Evolutionary conservation across 2,888 invertebrate species (phyloP), one percentile per base, ranked within the genome.

Genomic region (Macrosoma leucophasiata): DNA sequence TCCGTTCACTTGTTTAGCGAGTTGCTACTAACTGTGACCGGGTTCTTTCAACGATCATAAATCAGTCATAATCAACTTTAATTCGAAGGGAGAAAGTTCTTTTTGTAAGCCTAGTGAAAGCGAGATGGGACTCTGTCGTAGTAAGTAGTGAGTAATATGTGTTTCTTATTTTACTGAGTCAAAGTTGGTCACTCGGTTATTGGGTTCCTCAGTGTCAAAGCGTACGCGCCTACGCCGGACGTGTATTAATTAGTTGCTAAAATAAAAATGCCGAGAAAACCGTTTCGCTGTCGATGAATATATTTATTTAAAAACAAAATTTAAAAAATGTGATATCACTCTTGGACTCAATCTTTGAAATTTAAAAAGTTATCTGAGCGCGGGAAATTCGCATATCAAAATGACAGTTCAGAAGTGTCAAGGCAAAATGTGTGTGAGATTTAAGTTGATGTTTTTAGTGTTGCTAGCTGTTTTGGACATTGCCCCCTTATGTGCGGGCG

Each of bases 1-100:
- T 81, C 84, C 84, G 82, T 78, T 84, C 82, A 81, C 82, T 79
- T 73, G 84, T 76, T 84, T 82, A 84, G 79, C 84, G 52, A 77
- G 66, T 76, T 47, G 34, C 32, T 37, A 41, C 43, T 64, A 50
- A 70, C 36, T 61, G 36, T 50, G 67, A 74, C 65, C 51, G 49
- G 61, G 79, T 76, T 62, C 62, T 49, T 56, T 30, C 38, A 27
- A 14, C 11, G 39, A 20, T 24, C 22, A 20, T 27, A 17, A 4
- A 14, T 32, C 28, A 25, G n/a, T 10, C 8, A 26, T 26, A 5
- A 37, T 32, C 13, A 10, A 25, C 27, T 24, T 26, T 36, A 39
- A 38, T n/a, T 6, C 18, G 1, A 17, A 2, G 1, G 0, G 0
- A 5, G 52, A 60, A 32, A 31, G 54, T 46, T 13, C 2, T 14